Evolutionary conservation across 2,113 vertebrate species (phyloP), one percentile per base, ranked within the genome.

Genomic region (Acanthochromis polyacanthus): DNA sequence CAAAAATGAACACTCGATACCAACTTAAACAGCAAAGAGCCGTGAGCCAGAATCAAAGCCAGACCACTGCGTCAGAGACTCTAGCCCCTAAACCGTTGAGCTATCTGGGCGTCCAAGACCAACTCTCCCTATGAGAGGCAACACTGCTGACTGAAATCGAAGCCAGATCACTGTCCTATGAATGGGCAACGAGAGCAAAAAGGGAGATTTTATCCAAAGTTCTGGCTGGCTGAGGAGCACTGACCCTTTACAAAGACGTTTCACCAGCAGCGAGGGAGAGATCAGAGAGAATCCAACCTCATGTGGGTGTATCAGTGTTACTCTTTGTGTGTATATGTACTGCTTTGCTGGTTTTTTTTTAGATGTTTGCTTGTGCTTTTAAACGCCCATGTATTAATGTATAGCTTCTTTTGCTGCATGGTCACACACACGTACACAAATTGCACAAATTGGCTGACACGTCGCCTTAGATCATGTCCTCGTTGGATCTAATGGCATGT

Each of bases 391-490:
- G 9, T 5, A 59, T 16, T 52, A 10, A 46, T 55, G 56, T 53
- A n/a, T 8, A 10, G 22, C 57, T 14, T 72, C 6, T 52, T 50
- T 43, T 38, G 22, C 20, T 17, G 10, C 55, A 59, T 14, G 30
- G 19, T 9, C 10, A 17, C 12, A 23, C 20, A 16, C n/a, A 58
- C 16, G 36, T 23, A 63, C 63, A 80, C 17, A 57, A 4, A 17
- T 58, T 63, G 30, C 43, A 68, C 52, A n/a, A 55, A 53, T 15
- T 53, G 45, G 43, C 22, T 14, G 10, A 55, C 57, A 69, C 67
- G 80, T 28, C 55, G 40, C 58, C 59, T 53, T 48, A 82, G 22
- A 78, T 86, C 69, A 62, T 56, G 53, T 71, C 38, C 50, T 15
- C 12, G 48, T 43, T 59, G 62, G 72, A 46, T 75, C 59, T 3